Conservation (phyloP, 2,113 vertebrate species). For the Colossoma macropomum region DNA sequence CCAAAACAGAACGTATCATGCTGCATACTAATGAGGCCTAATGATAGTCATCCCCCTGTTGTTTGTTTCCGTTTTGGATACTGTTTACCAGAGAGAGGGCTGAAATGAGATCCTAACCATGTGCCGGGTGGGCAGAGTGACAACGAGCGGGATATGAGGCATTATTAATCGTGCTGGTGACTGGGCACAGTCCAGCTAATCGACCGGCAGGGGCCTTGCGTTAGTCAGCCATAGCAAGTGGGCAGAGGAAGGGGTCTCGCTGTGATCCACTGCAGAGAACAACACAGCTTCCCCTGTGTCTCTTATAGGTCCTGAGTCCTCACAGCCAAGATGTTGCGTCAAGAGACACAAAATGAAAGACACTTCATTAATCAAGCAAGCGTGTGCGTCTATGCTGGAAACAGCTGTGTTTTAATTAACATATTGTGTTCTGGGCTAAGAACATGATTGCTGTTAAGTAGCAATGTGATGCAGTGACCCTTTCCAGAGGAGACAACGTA, state of each 20-base stretch:
- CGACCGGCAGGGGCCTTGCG: constrained; percentile 44
- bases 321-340: neutral
- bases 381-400: constrained; percentile 40
- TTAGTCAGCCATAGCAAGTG: constrained; percentile 49
- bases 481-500: constrained; percentile 32
- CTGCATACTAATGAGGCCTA: constrained; percentile 35
- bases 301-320: constrained; percentile 31
- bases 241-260: constrained; percentile 15
- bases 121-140: constrained; percentile 48
- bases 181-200: constrained; percentile 50
- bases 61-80: constrained; percentile 40
- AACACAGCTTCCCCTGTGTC: constrained; percentile 38
- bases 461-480: constrained; percentile 47
- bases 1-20: constrained; percentile 7
- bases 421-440: constrained; percentile 35
- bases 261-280: constrained; percentile 30
- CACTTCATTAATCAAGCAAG: constrained; percentile 52
- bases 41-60: constrained; percentile 24
- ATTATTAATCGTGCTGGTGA: constrained; percentile 49
- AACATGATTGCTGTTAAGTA: constrained; percentile 56
- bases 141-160: constrained; percentile 40
- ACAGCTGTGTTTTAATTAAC: constrained; percentile 54
- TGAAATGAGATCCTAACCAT: constrained; percentile 38
- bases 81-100: constrained; percentile 38
- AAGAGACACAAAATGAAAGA: constrained; percentile 23